Evolutionary conservation across 2,113 vertebrate species (phyloP).

Genomic region (Pseudonaja textilis): DNA sequence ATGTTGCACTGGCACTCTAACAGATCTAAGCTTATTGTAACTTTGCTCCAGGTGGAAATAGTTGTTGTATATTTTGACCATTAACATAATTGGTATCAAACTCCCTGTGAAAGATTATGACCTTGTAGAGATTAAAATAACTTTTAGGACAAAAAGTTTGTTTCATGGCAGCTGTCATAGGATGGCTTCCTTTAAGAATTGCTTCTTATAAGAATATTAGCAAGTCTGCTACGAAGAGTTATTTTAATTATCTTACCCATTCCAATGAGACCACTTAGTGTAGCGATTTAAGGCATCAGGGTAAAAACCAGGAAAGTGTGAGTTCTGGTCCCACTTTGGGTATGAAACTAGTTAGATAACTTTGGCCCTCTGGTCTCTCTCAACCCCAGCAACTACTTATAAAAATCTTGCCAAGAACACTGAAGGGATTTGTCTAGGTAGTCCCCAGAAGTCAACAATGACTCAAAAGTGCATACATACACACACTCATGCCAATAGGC

Average conservation of each 20-base stretch:
- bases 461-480: not conserved
- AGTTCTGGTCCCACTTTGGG: not conserved
- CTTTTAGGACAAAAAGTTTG: not conserved
- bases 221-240: conserved; percentile 1
- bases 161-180: not conserved
- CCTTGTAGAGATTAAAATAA: not conserved
- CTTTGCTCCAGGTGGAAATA: not conserved
- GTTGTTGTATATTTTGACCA: not conserved
- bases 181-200: not conserved
- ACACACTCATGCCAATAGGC: not conserved
- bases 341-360: not conserved
- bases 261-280: not conserved
- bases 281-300: not conserved
- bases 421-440: not conserved
- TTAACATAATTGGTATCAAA: not conserved
- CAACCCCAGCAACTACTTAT: not conserved
- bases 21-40: not conserved
- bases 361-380: not conserved
- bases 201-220: conserved; percentile 27
- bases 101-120: not conserved
- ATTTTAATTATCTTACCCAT: not conserved
- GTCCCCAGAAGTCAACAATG: not conserved
- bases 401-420: not conserved
- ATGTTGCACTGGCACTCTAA: not conserved
- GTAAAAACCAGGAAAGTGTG: not conserved